phyloP scores from a whole-genome alignment of 2,888 invertebrate species.

The Cheilosia grossa region DNA sequence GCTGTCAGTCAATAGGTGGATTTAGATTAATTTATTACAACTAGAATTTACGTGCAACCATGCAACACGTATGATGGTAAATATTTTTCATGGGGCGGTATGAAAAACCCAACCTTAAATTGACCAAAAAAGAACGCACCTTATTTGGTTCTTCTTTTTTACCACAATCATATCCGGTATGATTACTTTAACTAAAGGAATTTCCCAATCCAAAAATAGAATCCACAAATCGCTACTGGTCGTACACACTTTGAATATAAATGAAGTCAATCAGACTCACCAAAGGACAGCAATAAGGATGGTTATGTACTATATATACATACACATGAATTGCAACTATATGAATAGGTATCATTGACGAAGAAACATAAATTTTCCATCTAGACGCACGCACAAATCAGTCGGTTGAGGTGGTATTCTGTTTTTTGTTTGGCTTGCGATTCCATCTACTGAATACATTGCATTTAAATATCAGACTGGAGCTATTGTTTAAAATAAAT shows the following conservation, averaged over 20 bases:
- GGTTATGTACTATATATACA: background rate
- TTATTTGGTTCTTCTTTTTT: background rate
- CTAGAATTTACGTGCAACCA: too few species aligned
- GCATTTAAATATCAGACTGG: constrained; percentile 49
- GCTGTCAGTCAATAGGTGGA: too few species aligned
- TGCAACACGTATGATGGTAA: too few species aligned
- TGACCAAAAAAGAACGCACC: background rate
- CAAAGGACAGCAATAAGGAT: constrained; percentile 40
- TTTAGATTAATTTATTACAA: too few species aligned
- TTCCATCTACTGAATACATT: constrained; percentile 30
- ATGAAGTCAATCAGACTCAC: constrained; percentile 20
- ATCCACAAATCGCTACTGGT: constrained; percentile 13
- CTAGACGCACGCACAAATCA: too few species aligned
- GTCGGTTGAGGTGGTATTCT: too few species aligned
- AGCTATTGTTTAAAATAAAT: constrained; percentile 60
- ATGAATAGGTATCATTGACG: too few species aligned
- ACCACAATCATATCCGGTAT: constrained; percentile 41
- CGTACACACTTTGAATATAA: constrained; percentile 41
- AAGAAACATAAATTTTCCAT: too few species aligned
- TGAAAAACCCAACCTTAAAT: background rate
- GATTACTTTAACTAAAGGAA: constrained; percentile 1
- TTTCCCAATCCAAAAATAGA: constrained; percentile 51
- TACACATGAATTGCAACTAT: background rate
- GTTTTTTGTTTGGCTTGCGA: constrained; percentile 32
- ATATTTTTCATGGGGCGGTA: too few species aligned